These are phyloP conservation scores for Hoplias malabaricus DNA, from an alignment of 2,113 vertebrate species.

Conservation along the genomic window DNA sequence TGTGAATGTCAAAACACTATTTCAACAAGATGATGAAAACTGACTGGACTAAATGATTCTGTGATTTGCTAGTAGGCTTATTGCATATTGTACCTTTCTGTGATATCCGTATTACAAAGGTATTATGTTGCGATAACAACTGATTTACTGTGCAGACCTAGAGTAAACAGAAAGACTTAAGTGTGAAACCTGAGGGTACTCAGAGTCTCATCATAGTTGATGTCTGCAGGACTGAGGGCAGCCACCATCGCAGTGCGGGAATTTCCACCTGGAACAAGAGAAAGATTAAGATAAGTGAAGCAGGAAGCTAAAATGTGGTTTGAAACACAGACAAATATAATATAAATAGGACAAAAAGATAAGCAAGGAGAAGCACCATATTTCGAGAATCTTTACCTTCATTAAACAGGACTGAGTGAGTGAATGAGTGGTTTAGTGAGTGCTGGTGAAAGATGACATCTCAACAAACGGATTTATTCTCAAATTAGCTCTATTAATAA, in stretches of 20 bases:
- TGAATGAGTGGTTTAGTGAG: no score
- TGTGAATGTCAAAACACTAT: not conserved
- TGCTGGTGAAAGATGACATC: no score
- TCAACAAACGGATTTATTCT: not conserved
- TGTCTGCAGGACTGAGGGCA: constrained; percentile 93
- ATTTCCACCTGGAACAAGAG: constrained; percentile 83
- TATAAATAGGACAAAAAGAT: no score
- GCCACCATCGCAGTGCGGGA: constrained; percentile 97
- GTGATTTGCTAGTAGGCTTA: not conserved
- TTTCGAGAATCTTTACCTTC: no score
- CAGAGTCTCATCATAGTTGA: constrained; percentile 97
- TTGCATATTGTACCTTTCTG: not conserved
- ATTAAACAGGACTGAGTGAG: no score
- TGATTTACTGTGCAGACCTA: not conserved
- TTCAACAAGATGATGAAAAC: no score
- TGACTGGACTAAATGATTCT: not conserved
- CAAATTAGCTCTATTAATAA: not conserved
- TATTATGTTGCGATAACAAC: not conserved
- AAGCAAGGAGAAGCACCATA: no score
- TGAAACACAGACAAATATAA: not conserved
- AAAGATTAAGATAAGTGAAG: not conserved
- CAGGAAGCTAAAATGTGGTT: not conserved
- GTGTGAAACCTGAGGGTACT: constrained; percentile 90
- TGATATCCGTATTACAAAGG: no score
- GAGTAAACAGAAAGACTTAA: not conserved